Evolutionary conservation across 1,140 invertebrate genomes (phyloP).

Genomic region (Bombus impatiens): DNA sequence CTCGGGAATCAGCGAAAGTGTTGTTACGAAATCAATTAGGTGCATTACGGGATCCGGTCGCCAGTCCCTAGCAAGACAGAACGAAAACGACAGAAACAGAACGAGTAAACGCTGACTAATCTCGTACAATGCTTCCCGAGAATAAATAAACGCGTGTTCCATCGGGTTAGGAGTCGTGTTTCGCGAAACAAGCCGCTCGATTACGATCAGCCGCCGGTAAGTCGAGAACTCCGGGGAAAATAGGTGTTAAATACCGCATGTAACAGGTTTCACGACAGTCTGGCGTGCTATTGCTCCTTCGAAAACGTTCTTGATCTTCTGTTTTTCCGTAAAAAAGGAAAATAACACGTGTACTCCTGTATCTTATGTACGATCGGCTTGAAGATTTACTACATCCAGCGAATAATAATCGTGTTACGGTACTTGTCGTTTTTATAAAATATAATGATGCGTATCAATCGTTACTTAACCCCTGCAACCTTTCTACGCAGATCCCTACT

Average conservation of each 20-base stretch:
- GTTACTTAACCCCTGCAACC: background rate
- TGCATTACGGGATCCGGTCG: background rate
- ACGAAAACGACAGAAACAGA: conserved; percentile 5
- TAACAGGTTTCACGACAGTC: conserved; percentile 59
- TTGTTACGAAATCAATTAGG: conserved; percentile 39
- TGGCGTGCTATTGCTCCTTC: background rate
- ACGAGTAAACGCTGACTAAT: conserved; percentile 41
- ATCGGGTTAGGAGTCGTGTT: conserved; percentile 28
- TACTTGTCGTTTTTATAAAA: background rate
- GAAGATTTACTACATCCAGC: background rate
- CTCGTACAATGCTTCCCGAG: conserved; percentile 31
- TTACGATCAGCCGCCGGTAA: conserved; percentile 58
- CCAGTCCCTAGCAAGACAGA: background rate
- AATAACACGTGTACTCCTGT: background rate
- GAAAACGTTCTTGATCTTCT: conserved; percentile 26
- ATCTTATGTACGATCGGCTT: background rate
- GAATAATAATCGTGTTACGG: background rate
- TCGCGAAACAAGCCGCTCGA: conserved; percentile 44
- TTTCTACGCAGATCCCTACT: background rate
- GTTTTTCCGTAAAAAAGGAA: background rate
- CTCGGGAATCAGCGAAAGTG: conserved; percentile 16
- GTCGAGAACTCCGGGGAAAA: conserved; percentile 59
- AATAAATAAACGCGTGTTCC: conserved; percentile 32
- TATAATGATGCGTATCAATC: background rate
- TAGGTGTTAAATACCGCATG: conserved; percentile 51